phyloP scores from a whole-genome alignment of 2,797 vertebrate genomes.

The Dipus sagitta region DNA sequence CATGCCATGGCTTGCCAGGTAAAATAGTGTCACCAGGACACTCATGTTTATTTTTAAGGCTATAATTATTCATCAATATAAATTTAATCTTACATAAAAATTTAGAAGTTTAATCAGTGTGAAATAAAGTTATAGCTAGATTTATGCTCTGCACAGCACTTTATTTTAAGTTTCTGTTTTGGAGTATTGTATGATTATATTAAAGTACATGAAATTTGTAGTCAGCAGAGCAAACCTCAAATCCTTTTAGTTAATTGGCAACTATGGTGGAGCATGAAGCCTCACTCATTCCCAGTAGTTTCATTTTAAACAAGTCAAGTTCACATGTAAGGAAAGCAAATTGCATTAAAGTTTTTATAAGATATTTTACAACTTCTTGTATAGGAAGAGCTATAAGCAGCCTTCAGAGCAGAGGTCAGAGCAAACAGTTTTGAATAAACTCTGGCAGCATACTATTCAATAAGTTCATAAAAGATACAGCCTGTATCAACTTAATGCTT shows the following conservation, averaged over 20 bases:
- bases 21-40: slow-evolving; percentile 43
- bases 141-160: slow-evolving; percentile 43
- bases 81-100: slow-evolving; percentile 65
- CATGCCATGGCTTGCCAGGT: not conserved
- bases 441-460: slow-evolving; percentile 77
- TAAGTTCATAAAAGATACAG: slow-evolving; percentile 76
- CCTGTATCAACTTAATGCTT: slow-evolving; percentile 71
- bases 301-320: slow-evolving; percentile 75
- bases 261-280: slow-evolving; percentile 36
- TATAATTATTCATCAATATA: slow-evolving; percentile 51
- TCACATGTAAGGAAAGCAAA: slow-evolving; percentile 74
- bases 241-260: slow-evolving; percentile 76
- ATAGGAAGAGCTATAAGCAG: slow-evolving; percentile 67
- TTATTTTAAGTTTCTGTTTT: slow-evolving; percentile 72
- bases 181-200: slow-evolving; percentile 68
- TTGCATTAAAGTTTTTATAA: slow-evolving; percentile 76
- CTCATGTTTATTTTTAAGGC: slow-evolving; percentile 50
- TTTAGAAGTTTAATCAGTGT: slow-evolving; percentile 56
- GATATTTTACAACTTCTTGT: slow-evolving; percentile 64
- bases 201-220: slow-evolving; percentile 71
- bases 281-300: slow-evolving; percentile 51
- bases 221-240: slow-evolving; percentile 61
- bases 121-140: slow-evolving; percentile 54
- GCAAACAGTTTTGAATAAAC: slow-evolving; percentile 80
- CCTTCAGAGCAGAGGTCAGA: slow-evolving; percentile 34